Percentiles rank a stretch among this genome's conserved stretches.
phyloP scores from a whole-genome alignment of 1,140 invertebrate species.

The Lordiphosa collinella region DNA sequence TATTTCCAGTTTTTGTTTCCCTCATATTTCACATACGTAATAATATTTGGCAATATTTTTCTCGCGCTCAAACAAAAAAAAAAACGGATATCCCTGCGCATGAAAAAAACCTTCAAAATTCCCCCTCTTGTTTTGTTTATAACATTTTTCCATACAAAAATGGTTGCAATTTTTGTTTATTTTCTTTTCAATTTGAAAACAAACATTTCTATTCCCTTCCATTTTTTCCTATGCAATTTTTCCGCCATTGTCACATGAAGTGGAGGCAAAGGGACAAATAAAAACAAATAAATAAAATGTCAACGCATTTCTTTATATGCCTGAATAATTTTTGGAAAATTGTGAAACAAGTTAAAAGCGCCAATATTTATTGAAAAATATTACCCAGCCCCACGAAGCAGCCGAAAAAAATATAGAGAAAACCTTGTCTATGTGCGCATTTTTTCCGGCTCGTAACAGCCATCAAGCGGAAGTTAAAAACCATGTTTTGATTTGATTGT shows the following conservation, averaged over 20 bases:
- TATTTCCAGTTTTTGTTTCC: too few relatives aligned
- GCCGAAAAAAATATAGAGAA: slow-evolving; percentile 26
- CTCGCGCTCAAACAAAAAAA: neutral
- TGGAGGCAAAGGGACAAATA: slow-evolving; percentile 18
- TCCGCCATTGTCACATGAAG: slow-evolving; percentile 46
- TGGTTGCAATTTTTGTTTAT: slow-evolving; percentile 8
- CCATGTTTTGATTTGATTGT: slow-evolving; percentile 75
- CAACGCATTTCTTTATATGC: slow-evolving; percentile 57
- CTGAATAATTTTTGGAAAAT: slow-evolving; percentile 66
- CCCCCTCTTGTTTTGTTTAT: neutral
- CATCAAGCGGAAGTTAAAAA: slow-evolving; percentile 74
- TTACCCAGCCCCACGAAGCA: slow-evolving; percentile 17
- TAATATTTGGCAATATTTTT: slow-evolving; percentile 10
- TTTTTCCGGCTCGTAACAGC: slow-evolving; percentile 57
- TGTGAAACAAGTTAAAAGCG: slow-evolving; percentile 62
- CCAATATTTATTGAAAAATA: slow-evolving; percentile 75
- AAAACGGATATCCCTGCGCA: slow-evolving; percentile 6
- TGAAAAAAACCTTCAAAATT: neutral
- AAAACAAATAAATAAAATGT: slow-evolving; percentile 63
- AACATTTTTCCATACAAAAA: slow-evolving; percentile 8
- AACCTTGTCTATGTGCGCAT: slow-evolving; percentile 1
- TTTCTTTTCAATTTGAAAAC: slow-evolving; percentile 29
- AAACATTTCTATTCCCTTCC: slow-evolving; percentile 38
- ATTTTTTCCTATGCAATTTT: slow-evolving; percentile 3
- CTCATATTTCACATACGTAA: too few relatives aligned